These are phyloP conservation scores for Tipula unca DNA, from an alignment of 2,888 invertebrate species.

Conservation along the genomic window DNA sequence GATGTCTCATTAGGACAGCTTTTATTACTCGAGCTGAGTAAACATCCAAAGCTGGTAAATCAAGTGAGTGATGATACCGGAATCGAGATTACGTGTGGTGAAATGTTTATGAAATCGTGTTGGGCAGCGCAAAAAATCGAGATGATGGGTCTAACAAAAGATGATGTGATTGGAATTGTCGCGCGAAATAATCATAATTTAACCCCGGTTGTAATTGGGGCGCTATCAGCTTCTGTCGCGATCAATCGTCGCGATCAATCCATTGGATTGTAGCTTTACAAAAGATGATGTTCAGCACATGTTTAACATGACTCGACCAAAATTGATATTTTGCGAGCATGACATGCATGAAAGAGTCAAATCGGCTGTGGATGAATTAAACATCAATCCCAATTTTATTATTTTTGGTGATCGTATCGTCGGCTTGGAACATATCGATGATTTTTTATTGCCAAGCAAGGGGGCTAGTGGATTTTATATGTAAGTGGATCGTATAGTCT, in stretches of 20 bases:
- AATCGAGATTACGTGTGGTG: neutral
- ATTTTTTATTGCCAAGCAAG: neutral
- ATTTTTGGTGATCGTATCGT: slow-evolving; percentile 18
- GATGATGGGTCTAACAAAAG: slow-evolving; percentile 23
- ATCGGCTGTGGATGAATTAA: slow-evolving; percentile 18
- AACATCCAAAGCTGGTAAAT: neutral
- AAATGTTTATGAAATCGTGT: neutral
- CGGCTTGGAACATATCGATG: slow-evolving; percentile 14
- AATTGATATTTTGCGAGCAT: slow-evolving; percentile 21
- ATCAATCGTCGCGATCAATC: slow-evolving; percentile 33
- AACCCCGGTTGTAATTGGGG: slow-evolving; percentile 30
- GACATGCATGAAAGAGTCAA: slow-evolving; percentile 9
- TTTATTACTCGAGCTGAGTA: neutral
- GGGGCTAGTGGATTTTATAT: neutral
- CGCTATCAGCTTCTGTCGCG: slow-evolving; percentile 32
- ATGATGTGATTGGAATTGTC: slow-evolving; percentile 31
- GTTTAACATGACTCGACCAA: slow-evolving; percentile 18
- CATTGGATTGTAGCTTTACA: slow-evolving; percentile 32
- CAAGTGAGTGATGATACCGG: neutral
- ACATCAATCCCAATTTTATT: slow-evolving; percentile 19
- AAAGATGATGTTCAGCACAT: slow-evolving; percentile 20
- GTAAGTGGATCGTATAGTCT: neutral
- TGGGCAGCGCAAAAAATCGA: neutral
- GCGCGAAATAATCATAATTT: slow-evolving; percentile 31
- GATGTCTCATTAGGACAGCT: neutral